These are phyloP conservation scores for Heliconius cydno DNA, from an alignment of 2,888 invertebrate genomes.

Conservation along the genomic window DNA sequence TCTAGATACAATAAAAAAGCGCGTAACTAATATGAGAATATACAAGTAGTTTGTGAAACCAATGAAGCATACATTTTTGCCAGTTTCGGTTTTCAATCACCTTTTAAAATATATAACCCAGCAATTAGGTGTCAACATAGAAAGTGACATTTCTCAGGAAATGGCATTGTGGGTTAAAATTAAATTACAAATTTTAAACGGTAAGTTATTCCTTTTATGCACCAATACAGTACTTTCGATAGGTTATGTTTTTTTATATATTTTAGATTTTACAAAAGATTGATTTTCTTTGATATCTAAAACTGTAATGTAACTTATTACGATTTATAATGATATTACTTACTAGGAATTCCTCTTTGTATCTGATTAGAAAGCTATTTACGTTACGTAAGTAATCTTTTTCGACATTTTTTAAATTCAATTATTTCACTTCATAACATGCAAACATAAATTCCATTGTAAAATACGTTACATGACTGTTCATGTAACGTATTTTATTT, in stretches of 20 bases:
- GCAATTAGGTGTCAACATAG: slow-evolving; percentile 30
- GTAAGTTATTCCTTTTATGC: neutral
- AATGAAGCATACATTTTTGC: slow-evolving; percentile 17
- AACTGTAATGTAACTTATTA: neutral
- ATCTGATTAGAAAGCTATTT: neutral
- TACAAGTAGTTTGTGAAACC: neutral
- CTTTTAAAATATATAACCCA: slow-evolving; percentile 24
- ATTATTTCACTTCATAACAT: no score
- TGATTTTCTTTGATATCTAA: neutral
- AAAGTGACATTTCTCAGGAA: slow-evolving; percentile 44
- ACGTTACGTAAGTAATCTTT: neutral
- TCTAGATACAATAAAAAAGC: slow-evolving; percentile 17
- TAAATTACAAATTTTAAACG: neutral
- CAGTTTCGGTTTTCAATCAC: slow-evolving; percentile 9
- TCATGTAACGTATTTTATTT: no score
- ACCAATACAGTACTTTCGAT: neutral
- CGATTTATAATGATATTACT: neutral
- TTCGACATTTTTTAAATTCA: neutral
- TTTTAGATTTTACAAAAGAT: neutral
- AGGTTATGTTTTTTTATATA: neutral
- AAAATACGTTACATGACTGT: no score
- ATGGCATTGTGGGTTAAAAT: neutral
- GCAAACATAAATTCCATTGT: no score
- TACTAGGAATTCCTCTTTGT: neutral
- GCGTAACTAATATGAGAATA: slow-evolving; percentile 21